A percentile compares a stretch with the other conserved stretches of the same genome.
phyloP scores from a whole-genome alignment of 2,113 vertebrate species.

The Xenopus laevis region DNA sequence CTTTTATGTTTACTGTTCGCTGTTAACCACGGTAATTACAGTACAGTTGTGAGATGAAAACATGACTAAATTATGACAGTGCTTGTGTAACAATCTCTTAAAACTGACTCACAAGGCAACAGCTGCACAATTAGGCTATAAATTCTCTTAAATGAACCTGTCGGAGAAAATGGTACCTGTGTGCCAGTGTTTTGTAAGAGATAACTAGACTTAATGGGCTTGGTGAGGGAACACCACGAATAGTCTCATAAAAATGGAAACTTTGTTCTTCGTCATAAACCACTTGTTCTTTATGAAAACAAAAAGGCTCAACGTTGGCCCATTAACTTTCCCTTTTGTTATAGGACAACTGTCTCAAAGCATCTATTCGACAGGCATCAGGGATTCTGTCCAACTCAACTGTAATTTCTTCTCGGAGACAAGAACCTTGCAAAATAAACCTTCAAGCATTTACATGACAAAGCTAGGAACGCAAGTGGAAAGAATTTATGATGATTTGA shows the following conservation, averaged over 20 bases:
- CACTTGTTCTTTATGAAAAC: conserved; percentile 52
- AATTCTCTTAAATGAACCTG: conserved; percentile 66
- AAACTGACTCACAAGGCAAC: conserved; percentile 74
- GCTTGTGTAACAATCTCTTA: conserved; percentile 71
- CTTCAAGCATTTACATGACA: conserved; percentile 33
- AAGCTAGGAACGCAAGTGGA: conserved; percentile 20
- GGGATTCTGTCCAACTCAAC: conserved; percentile 20
- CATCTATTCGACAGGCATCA: conserved; percentile 5
- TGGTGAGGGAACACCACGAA: conserved; percentile 47
- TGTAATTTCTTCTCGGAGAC: conserved; percentile 12
- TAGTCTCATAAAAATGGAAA: conserved; percentile 39
- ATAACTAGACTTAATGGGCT: conserved; percentile 66
- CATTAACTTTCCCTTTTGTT: conserved; percentile 47
- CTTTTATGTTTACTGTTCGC: conserved; percentile 55
- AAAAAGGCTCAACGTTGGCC: conserved; percentile 40
- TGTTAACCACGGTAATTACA: conserved; percentile 64
- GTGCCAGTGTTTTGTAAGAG: conserved; percentile 65
- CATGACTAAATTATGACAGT: conserved; percentile 71
- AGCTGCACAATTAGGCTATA: conserved; percentile 77
- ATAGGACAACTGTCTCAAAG: conserved; percentile 9
- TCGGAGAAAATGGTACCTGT: conserved; percentile 63
- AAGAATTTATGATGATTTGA: conserved; percentile 23
- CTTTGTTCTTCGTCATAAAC: conserved; percentile 52
- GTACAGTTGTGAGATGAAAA: conserved; percentile 68
- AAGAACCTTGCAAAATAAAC: conserved; percentile 30